phyloP scores from a whole-genome alignment of 2,797 vertebrate species.

The Acanthurus leucopareius region DNA sequence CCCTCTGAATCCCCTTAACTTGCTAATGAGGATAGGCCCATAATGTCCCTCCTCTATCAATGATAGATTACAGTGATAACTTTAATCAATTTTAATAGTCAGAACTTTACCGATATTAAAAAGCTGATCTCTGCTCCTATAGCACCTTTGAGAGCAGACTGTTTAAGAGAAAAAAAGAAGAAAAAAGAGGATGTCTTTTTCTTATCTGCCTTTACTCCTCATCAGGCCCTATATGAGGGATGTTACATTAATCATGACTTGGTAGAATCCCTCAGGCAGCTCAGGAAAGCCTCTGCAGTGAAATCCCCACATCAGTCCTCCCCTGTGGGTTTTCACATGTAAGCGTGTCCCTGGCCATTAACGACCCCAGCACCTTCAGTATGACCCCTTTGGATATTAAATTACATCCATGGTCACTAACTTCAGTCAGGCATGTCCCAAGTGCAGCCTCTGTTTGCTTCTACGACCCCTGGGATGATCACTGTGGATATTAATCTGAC shows the following conservation, averaged over 20 bases:
- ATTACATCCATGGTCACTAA: constrained; percentile 9
- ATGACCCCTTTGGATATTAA: constrained; percentile 40
- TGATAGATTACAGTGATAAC: constrained; percentile 65
- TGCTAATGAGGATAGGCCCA: constrained; percentile 48
- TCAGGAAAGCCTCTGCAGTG: constrained; percentile 8
- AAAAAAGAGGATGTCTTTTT: constrained; percentile 6
- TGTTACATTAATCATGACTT: constrained; percentile 47
- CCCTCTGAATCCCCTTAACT: constrained; percentile 33
- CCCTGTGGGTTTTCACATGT: constrained; percentile 8
- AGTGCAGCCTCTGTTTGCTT: constrained; percentile 33
- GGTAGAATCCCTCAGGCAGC: constrained; percentile 3
- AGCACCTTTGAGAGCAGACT: constrained; percentile 23
- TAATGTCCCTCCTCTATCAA: constrained; percentile 41
- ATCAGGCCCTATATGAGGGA: constrained; percentile 12
- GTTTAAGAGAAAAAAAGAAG: constrained; percentile 18
- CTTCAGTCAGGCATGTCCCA: background rate
- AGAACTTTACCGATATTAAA: constrained; percentile 50
- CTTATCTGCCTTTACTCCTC: background rate
- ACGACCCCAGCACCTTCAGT: constrained; percentile 14
- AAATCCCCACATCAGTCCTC: constrained; percentile 18
- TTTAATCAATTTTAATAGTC: constrained; percentile 59
- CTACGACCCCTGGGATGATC: constrained; percentile 9
- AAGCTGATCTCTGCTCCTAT: constrained; percentile 52
- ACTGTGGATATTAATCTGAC: constrained; percentile 42
- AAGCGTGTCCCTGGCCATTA: constrained; percentile 16